A percentile compares a stretch with the other conserved stretches of the same genome.
Conservation (phyloP, 2,888 invertebrate genomes). For the Eilema sororculum region DNA sequence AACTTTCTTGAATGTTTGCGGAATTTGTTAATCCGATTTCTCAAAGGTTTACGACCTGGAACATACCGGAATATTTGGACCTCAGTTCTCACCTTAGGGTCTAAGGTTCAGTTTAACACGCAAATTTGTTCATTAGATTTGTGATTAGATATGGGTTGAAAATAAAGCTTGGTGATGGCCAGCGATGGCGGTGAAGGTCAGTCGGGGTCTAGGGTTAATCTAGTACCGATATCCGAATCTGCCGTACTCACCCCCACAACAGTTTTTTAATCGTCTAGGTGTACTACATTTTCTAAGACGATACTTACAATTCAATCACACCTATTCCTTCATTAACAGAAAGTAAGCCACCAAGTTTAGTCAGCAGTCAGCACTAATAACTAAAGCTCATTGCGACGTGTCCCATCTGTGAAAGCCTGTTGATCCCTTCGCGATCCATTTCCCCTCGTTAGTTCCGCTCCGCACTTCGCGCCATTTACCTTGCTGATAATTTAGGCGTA, state of each 20-base stretch:
- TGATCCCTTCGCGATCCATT: slow-evolving; percentile 46
- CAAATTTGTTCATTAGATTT: not conserved
- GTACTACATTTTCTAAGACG: not conserved
- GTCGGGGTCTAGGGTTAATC: too few relatives aligned
- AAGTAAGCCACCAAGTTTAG: slow-evolving; percentile 29
- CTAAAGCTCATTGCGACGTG: slow-evolving; percentile 41
- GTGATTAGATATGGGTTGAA: not conserved
- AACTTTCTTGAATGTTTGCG: not conserved
- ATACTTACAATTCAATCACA: not conserved
- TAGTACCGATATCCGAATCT: too few relatives aligned
- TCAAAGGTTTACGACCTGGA: not conserved
- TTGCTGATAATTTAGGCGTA: slow-evolving; percentile 25
- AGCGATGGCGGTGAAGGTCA: too few relatives aligned
- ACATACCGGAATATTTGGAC: not conserved
- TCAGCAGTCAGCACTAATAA: slow-evolving; percentile 38
- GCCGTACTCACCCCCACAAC: too few relatives aligned
- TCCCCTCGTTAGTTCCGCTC: slow-evolving; percentile 47
- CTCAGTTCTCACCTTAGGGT: not conserved
- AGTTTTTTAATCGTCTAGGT: not conserved
- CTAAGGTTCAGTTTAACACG: not conserved
- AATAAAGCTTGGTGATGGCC: too few relatives aligned
- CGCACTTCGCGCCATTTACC: slow-evolving; percentile 41
- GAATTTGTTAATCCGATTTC: not conserved
- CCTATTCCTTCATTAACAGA: not conserved
- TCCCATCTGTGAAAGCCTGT: slow-evolving; percentile 48